Evolutionary conservation across 2,113 vertebrate species (phyloP).

Genomic region (Cyphomyrus discorhynchus): DNA sequence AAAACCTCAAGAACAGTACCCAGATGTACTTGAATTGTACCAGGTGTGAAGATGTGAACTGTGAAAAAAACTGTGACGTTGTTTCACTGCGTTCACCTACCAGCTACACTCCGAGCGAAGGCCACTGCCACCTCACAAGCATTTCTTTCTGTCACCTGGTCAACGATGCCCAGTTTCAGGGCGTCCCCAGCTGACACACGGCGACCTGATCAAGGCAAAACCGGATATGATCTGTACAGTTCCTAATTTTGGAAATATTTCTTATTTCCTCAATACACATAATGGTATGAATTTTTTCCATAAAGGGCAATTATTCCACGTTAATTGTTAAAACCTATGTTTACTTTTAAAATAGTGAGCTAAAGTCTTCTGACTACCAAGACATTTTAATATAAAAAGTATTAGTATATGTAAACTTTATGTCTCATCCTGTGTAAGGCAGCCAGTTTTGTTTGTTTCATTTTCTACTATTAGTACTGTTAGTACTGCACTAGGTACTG

Average conservation of each 20-base stretch:
- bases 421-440: not conserved
- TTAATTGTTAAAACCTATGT: not conserved
- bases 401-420: not conserved
- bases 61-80: not conserved
- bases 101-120: slow-evolving; percentile 67
- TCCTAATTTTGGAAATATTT: not conserved
- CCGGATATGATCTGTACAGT: not conserved
- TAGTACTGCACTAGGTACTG: not conserved
- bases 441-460: not conserved
- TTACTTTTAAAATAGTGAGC: not conserved
- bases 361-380: not conserved
- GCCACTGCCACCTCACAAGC: slow-evolving; percentile 64
- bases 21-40: not conserved
- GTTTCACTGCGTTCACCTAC: slow-evolving; percentile 54
- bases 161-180: slow-evolving; percentile 76
- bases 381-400: not conserved
- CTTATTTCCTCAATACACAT: not conserved
- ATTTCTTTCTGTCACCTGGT: slow-evolving; percentile 68
- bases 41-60: not conserved
- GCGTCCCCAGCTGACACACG: slow-evolving; percentile 71
- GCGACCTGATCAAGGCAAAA: slow-evolving; percentile 64
- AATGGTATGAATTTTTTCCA: not conserved
- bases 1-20: not conserved
- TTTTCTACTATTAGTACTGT: not conserved
- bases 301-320: not conserved